Evolutionary conservation across 2,888 invertebrate genomes (phyloP).

Genomic region (Candidula unifasciata): DNA sequence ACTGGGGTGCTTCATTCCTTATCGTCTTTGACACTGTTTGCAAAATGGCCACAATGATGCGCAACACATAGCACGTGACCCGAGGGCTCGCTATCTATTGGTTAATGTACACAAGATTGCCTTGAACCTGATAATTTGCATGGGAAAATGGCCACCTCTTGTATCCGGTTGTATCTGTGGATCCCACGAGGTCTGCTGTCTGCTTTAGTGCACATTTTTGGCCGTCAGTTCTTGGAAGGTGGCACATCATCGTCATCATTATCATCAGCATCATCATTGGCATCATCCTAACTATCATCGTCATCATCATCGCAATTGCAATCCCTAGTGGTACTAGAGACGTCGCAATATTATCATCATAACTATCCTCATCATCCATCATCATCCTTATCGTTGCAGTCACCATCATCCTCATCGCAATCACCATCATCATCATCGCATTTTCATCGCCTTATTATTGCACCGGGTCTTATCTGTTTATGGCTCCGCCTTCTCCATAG

Average conservation of each 20-base stretch:
- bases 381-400: too few species aligned
- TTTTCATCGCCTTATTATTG: too few species aligned
- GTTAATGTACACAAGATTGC: neutral
- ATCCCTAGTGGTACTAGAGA: too few species aligned
- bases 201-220: neutral
- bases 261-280: neutral
- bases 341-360: too few species aligned
- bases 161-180: neutral
- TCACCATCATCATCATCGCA: too few species aligned
- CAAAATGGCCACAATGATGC: slow-evolving; percentile 10
- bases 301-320: neutral
- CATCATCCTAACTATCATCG: neutral
- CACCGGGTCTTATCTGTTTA: too few species aligned
- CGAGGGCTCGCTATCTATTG: slow-evolving; percentile 7
- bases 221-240: neutral
- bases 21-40: slow-evolving; percentile 27
- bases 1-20: neutral
- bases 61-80: slow-evolving; percentile 27
- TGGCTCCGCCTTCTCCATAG: too few species aligned
- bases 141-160: slow-evolving; percentile 27
- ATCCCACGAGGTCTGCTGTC: neutral
- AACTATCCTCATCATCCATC: neutral
- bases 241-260: neutral
- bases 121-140: slow-evolving; percentile 26
- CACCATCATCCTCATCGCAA: too few species aligned